These are phyloP conservation scores for Cyprinella venusta DNA, from an alignment of 2,797 vertebrate genomes.

Conservation along the genomic window DNA sequence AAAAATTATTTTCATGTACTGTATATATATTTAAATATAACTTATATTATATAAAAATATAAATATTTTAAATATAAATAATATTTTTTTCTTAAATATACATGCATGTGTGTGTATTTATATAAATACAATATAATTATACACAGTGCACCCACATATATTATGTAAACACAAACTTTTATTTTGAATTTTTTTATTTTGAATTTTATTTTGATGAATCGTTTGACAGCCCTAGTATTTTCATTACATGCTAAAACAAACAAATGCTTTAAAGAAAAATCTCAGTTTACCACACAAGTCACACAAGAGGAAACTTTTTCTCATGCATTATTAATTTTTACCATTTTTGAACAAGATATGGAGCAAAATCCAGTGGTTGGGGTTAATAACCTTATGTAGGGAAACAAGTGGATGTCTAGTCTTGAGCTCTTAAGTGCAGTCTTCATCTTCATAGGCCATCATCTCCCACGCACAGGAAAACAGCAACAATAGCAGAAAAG, in stretches of 20 bases:
- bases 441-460: neutral
- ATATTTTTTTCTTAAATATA: too few species aligned
- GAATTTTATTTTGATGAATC: too few species aligned
- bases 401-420: neutral
- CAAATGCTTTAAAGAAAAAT: neutral
- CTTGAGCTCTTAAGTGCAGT: neutral
- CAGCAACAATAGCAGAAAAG: conserved; percentile 36
- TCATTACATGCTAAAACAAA: too few species aligned
- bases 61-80: too few species aligned
- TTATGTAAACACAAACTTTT: too few species aligned
- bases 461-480: conserved; percentile 41
- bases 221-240: neutral
- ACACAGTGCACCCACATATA: too few species aligned
- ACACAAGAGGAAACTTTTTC: neutral
- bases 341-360: neutral
- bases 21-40: too few species aligned
- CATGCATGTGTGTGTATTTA: too few species aligned
- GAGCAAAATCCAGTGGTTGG: neutral
- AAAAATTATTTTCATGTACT: too few species aligned
- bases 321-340: neutral
- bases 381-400: neutral
- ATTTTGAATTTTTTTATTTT: too few species aligned
- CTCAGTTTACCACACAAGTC: neutral
- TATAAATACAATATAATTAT: too few species aligned
- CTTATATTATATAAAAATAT: too few species aligned